Conservation (phyloP, 2,797 vertebrate genomes). For the Otolemur crassicaudatus region DNA sequence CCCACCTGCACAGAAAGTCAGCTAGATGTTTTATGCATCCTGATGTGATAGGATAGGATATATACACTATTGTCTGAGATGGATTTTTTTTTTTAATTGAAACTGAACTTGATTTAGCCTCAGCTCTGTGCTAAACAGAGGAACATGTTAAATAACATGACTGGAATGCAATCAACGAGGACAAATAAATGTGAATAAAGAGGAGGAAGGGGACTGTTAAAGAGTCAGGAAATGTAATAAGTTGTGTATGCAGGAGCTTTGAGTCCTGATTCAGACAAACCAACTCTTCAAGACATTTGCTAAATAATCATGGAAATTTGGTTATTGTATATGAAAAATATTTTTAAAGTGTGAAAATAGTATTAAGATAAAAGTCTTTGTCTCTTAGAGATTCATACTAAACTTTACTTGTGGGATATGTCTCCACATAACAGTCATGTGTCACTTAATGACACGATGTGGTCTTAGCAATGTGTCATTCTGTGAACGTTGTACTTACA, state of each 20-base stretch:
- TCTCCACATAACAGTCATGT: not conserved
- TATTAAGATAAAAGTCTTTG: slow-evolving; percentile 9
- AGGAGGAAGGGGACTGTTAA: not conserved
- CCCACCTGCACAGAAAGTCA: not conserved
- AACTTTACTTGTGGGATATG: not conserved
- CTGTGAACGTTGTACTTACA: not conserved
- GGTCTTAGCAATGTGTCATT: not conserved
- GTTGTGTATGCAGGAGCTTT: not conserved
- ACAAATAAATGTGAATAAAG: slow-evolving; percentile 7
- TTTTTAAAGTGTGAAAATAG: slow-evolving; percentile 4
- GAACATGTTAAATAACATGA: not conserved
- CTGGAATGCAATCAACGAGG: not conserved
- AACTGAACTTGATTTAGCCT: slow-evolving; percentile 22
- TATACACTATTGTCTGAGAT: not conserved
- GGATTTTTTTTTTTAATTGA: not conserved
- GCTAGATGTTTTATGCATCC: not conserved
- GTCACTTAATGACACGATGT: not conserved
- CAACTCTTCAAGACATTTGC: not conserved
- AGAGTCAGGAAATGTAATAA: slow-evolving; percentile 32
- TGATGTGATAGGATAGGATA: not conserved
- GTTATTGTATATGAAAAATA: slow-evolving; percentile 39
- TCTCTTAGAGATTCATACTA: not conserved
- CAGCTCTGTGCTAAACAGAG: not conserved
- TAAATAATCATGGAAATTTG: not conserved
- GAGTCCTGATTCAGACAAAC: not conserved